These are phyloP conservation scores for Meriones psammophilus DNA, from an alignment of 2,797 vertebrate species.

Conservation along the genomic window DNA sequence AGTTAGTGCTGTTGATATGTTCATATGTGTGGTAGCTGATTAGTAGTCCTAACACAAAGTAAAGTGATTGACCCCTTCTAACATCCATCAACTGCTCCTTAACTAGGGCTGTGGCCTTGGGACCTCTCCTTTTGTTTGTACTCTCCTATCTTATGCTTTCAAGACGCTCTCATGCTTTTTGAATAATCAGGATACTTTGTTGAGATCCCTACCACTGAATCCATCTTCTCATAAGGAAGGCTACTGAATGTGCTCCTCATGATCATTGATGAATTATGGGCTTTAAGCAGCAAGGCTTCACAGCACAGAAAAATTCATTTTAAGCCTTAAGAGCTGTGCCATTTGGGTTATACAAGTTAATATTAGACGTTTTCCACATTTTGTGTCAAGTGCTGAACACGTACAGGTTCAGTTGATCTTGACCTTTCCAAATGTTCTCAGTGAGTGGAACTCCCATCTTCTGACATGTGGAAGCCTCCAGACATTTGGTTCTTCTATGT, in stretches of 20 bases:
- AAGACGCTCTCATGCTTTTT: neutral
- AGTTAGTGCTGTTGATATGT: neutral
- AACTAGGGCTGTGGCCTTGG: too few relatives aligned
- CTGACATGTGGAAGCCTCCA: neutral
- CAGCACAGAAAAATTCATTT: conserved; percentile 19
- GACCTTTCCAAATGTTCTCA: conserved; percentile 22
- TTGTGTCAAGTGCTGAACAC: neutral
- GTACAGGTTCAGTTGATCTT: neutral
- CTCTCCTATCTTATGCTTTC: neutral
- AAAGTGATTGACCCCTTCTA: neutral
- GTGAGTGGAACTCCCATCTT: neutral
- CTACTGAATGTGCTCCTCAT: neutral
- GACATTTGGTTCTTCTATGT: neutral
- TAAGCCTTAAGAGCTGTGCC: neutral
- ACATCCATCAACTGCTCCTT: neutral
- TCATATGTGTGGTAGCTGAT: neutral
- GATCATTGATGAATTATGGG: neutral
- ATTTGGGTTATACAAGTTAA: conserved; percentile 41
- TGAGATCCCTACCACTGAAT: neutral
- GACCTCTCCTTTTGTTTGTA: neutral
- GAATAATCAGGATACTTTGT: neutral
- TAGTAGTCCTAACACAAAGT: neutral
- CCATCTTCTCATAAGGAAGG: neutral
- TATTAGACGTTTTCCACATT: conserved; percentile 2
- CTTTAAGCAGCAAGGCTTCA: neutral